Conservation (phyloP, 2,888 invertebrate genomes). For the Phytoseiulus persimilis region DNA sequence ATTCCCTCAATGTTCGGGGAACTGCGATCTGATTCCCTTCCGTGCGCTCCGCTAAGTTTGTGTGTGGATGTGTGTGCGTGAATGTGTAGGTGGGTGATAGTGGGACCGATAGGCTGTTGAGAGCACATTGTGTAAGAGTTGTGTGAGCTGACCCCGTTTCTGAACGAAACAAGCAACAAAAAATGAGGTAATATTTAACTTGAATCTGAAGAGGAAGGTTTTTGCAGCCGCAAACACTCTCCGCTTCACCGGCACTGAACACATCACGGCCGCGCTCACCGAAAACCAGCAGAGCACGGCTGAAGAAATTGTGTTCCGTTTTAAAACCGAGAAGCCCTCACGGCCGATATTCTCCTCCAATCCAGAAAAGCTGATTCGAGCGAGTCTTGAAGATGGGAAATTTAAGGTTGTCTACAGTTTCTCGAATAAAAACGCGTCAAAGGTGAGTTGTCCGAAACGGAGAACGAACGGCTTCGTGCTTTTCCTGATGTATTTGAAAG, state of each 20-base stretch:
- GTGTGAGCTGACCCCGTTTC: neutral
- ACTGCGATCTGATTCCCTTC: conserved; percentile 29
- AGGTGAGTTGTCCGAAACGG: conserved; percentile 49
- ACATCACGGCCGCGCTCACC: conserved; percentile 65
- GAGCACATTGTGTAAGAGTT: neutral
- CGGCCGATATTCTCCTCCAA: conserved; percentile 53
- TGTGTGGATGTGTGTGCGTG: too few species aligned
- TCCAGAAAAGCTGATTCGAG: conserved; percentile 34
- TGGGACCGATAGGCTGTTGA: too few species aligned
- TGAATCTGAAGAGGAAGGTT: neutral
- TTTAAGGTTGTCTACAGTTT: conserved; percentile 59
- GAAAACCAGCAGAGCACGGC: conserved; percentile 72
- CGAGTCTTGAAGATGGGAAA: conserved; percentile 33
- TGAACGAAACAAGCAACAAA: neutral
- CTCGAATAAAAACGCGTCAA: conserved; percentile 63
- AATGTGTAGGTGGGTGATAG: too few species aligned
- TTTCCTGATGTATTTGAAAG: neutral
- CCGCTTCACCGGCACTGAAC: conserved; percentile 78
- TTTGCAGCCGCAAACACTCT: conserved; percentile 72
- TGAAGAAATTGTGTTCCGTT: conserved; percentile 76
- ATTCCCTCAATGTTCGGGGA: conserved; percentile 32
- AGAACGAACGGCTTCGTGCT: neutral
- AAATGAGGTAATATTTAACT: neutral
- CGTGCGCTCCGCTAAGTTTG: neutral
- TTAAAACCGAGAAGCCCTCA: conserved; percentile 64